These are phyloP conservation scores for Bilobella aurantiaca DNA, from an alignment of 1,140 invertebrate genomes.

Conservation along the genomic window DNA sequence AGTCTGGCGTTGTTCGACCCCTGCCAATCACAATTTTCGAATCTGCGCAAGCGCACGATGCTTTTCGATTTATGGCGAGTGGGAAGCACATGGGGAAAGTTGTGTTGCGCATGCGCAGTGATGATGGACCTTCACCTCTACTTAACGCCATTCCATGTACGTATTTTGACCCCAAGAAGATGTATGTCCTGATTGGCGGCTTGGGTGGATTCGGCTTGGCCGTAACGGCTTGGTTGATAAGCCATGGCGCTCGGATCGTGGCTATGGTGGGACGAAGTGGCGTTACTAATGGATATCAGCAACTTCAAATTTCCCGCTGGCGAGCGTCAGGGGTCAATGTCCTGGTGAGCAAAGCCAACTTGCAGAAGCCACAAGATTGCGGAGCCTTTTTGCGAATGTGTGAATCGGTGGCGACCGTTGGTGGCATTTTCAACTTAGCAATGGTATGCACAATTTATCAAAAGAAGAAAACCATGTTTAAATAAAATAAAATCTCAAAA, in stretches of 20 bases:
- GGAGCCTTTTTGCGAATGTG: too few species aligned
- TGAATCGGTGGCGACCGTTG: conserved; percentile 62
- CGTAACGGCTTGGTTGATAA: conserved; percentile 77
- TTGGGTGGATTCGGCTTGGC: conserved; percentile 92
- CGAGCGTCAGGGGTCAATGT: conserved; percentile 60
- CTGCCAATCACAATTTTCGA: conserved; percentile 69
- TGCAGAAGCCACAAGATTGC: too few species aligned
- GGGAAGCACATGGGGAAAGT: conserved; percentile 97
- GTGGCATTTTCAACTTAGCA: conserved; percentile 90
- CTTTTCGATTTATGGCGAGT: conserved; percentile 90
- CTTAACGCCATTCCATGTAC: conserved; percentile 69
- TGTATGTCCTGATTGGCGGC: conserved; percentile 77
- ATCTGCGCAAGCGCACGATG: conserved; percentile 78
- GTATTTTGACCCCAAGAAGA: conserved; percentile 76
- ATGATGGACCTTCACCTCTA: conserved; percentile 53
- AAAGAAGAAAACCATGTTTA: not conserved
- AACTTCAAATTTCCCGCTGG: conserved; percentile 64
- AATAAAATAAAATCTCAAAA: not conserved
- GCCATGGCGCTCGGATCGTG: conserved; percentile 61
- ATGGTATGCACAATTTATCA: conserved; percentile 58
- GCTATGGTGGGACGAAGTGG: conserved; percentile 67
- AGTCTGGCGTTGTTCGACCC: conserved; percentile 70
- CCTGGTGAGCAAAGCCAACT: too few species aligned
- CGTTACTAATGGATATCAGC: conserved; percentile 77
- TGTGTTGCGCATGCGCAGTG: conserved; percentile 68